These are phyloP conservation scores for Lepeophtheirus nordmannii DNA, from an alignment of 2,888 invertebrate genomes.

Conservation along the genomic window DNA sequence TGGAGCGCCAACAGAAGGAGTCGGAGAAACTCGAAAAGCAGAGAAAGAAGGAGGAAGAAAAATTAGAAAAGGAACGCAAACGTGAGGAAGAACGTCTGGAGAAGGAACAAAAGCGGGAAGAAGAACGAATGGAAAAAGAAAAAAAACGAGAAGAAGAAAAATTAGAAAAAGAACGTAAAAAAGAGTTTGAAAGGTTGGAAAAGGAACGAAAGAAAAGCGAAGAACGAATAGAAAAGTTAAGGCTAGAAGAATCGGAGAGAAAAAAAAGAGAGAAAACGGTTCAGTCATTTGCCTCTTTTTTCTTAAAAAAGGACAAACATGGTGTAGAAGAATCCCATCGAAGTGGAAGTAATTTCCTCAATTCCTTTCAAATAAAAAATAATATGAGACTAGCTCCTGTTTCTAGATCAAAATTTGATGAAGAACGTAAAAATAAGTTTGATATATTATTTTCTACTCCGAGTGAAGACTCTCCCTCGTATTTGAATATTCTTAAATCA, in stretches of 20 bases:
- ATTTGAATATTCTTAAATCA: not conserved
- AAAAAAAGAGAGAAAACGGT: constrained; percentile 5
- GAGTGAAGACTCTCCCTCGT: not conserved
- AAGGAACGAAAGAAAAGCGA: constrained; percentile 17
- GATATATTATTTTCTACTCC: not conserved
- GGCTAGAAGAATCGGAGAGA: not conserved
- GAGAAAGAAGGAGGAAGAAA: constrained; percentile 5
- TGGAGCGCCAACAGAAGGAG: not conserved
- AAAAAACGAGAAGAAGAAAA: constrained; percentile 2
- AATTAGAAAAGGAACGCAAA: constrained; percentile 4
- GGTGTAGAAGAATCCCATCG: not conserved
- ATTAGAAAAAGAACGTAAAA: constrained; percentile 13
- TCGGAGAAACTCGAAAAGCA: constrained; percentile 8
- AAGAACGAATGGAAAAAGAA: constrained; percentile 1
- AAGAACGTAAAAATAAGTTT: not conserved
- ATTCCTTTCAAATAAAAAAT: constrained; percentile 11
- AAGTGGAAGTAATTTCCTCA: not conserved
- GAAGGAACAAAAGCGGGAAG: constrained; percentile 8
- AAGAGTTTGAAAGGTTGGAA: constrained; percentile 18
- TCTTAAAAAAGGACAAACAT: not conserved
- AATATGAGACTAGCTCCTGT: constrained; percentile 18
- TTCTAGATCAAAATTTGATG: not conserved
- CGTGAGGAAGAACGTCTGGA: not conserved
- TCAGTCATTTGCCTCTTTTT: constrained; percentile 11
- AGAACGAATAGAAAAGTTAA: constrained; percentile 18